phyloP scores from a whole-genome alignment of 2,113 vertebrate genomes.

The Sterna hirundo region DNA sequence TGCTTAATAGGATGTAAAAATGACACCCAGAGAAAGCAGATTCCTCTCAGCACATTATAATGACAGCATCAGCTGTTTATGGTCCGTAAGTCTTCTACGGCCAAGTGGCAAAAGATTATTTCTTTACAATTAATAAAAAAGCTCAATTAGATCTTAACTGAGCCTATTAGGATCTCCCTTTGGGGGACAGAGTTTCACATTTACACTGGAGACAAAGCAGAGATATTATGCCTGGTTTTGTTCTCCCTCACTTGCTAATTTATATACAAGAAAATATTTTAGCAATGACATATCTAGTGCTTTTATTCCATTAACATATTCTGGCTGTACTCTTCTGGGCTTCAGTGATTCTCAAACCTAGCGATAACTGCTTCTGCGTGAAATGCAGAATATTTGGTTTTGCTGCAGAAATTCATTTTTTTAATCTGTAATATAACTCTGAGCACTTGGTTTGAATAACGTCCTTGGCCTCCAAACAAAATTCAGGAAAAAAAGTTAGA shows the following conservation, averaged over 20 bases:
- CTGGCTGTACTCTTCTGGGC: not conserved
- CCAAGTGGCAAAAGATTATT: not conserved
- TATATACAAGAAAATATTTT: not conserved
- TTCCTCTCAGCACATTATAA: not conserved
- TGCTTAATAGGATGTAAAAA: not conserved
- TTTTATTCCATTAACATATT: not conserved
- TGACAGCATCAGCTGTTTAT: not conserved
- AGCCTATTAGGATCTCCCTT: not conserved
- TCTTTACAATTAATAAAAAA: not conserved
- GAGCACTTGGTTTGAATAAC: not conserved
- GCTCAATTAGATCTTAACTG: constrained; percentile 1
- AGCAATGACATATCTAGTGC: not conserved
- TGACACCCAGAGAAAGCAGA: not conserved
- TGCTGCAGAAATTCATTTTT: not conserved
- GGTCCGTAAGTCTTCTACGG: not conserved
- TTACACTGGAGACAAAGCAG: not conserved
- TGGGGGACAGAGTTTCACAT: not conserved
- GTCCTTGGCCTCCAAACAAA: not conserved
- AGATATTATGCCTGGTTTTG: not conserved
- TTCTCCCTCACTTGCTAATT: not conserved
- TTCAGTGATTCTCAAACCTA: not conserved
- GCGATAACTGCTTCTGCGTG: not conserved
- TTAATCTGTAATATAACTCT: accelerated
- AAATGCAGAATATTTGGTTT: not conserved
- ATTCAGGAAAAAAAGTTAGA: not conserved